Percentiles rank a stretch among this genome's conserved stretches.
phyloP scores from a whole-genome alignment of 2,113 vertebrate species.

The Ophthalmotilapia sp. region DNA sequence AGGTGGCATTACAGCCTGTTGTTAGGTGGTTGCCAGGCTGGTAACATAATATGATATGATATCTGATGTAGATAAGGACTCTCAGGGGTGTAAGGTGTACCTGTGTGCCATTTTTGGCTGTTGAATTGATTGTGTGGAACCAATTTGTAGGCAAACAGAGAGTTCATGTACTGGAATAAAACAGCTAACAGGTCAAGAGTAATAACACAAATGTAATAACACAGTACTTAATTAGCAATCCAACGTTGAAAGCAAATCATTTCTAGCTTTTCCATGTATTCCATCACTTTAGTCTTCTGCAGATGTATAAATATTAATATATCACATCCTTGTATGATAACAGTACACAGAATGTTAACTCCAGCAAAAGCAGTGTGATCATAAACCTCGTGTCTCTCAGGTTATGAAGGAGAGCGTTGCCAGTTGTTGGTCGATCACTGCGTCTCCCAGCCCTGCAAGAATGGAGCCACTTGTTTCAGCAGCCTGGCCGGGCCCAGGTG shows the following conservation, averaged over 20 bases:
- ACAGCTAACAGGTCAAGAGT: not conserved
- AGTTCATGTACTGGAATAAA: not conserved
- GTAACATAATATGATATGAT: not conserved
- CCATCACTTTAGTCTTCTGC: not conserved
- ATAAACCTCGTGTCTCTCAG: not conserved
- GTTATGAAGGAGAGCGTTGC: constrained; percentile 82
- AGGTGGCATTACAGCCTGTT: not conserved
- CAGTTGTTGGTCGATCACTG: constrained; percentile 88
- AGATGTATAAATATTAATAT: not conserved
- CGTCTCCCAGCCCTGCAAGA: constrained; percentile 82
- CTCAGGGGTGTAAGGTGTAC: not conserved
- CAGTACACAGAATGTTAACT: not conserved
- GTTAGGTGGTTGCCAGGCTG: not conserved
- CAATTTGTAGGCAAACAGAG: not conserved
- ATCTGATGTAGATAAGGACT: not conserved
- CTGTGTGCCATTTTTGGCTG: not conserved
- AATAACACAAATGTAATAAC: not conserved
- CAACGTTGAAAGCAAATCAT: not conserved
- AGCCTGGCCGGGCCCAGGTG: constrained; percentile 81
- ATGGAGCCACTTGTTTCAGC: constrained; percentile 85
- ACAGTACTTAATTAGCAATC: not conserved
- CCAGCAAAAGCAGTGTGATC: not conserved
- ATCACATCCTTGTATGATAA: not conserved
- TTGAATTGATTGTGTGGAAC: not conserved
- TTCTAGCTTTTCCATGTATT: not conserved